Evolutionary conservation across 2,888 invertebrate species (phyloP), one percentile per base, ranked within the genome.

Genomic region (Lomographa bimaculata): DNA sequence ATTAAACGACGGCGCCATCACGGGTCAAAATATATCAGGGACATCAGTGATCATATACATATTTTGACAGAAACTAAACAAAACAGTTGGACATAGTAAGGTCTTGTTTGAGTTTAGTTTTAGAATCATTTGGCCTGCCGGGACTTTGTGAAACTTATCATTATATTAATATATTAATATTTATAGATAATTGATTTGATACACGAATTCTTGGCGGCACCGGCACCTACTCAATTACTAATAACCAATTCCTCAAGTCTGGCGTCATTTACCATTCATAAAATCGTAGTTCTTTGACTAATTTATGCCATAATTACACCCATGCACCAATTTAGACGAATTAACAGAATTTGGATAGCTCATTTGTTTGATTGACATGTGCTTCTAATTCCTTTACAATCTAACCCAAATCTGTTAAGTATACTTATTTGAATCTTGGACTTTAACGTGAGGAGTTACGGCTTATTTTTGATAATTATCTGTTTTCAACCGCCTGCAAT

Each of bases 291-390:
- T 48, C 37, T 46, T 38, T 28, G 37, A 49, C 49, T 54, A 54
- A 54, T 60, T 67, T 62, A 60, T 61, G 60, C 62, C 60, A 64
- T 68, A 65, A 70, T 68, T 66, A 65, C 57, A 49, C 40, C 37
- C 51, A 57, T 72, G 75, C 70, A 74, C 67, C 69, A 66, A 68
- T 72, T 69, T 65, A 65, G 72, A 60, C 64, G 76, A 81, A 84
- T 83, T 84, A 84, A 79, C 77, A 65, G 55, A 78, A 83, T 84
- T 83, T 78, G 79, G 81, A 84, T 82, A 80, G 79, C 77, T 84
- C 80, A 82, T 84, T 79, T 80, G 68, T 59, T 62, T 83, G 83
- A 85, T 81, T 83, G 84, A 83, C 83, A 76, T 80, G 75, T 70
- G 70, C 67, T 55, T 59, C 49, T 75, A 79, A 78, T 75, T 72